Conservation (phyloP, 2,888 invertebrate genomes). For the Ommatoiulus sabulosus region DNA sequence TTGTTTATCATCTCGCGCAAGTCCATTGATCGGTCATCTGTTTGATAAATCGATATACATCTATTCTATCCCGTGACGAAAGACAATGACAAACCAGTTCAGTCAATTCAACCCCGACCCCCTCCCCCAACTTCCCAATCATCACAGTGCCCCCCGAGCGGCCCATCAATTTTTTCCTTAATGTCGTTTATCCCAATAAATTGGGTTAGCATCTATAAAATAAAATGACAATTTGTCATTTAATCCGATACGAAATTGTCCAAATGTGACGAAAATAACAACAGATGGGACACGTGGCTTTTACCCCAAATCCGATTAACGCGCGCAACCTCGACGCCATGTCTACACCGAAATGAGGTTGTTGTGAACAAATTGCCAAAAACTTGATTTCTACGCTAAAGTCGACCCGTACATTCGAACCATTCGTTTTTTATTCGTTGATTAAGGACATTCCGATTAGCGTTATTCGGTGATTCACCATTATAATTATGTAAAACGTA, state of each 20-base stretch:
- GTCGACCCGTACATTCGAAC: background rate
- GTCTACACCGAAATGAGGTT: background rate
- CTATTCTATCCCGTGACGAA: background rate
- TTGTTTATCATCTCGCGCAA: background rate
- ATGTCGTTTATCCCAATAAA: slow-evolving; percentile 15
- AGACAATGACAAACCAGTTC: background rate
- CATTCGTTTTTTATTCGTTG: background rate
- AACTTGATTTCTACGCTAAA: background rate
- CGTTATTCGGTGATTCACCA: background rate
- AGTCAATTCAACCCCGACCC: no score
- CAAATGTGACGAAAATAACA: slow-evolving; percentile 22
- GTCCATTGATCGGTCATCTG: slow-evolving; percentile 15
- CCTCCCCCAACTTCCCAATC: background rate
- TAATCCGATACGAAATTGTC: slow-evolving; percentile 34
- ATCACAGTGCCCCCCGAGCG: background rate
- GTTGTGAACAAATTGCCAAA: background rate
- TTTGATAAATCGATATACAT: background rate
- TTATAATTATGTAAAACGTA: no score
- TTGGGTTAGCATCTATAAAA: slow-evolving; percentile 17
- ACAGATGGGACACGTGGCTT: slow-evolving; percentile 11
- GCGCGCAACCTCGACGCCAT: background rate
- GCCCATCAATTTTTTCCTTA: background rate
- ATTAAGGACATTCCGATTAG: background rate
- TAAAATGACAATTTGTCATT: slow-evolving; percentile 15
- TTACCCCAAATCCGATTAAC: background rate